A percentile compares a stretch with the other conserved stretches of the same genome.
These are phyloP conservation scores for Melangyna quadrimaculata DNA, from an alignment of 2,888 invertebrate genomes.

Conservation along the genomic window DNA sequence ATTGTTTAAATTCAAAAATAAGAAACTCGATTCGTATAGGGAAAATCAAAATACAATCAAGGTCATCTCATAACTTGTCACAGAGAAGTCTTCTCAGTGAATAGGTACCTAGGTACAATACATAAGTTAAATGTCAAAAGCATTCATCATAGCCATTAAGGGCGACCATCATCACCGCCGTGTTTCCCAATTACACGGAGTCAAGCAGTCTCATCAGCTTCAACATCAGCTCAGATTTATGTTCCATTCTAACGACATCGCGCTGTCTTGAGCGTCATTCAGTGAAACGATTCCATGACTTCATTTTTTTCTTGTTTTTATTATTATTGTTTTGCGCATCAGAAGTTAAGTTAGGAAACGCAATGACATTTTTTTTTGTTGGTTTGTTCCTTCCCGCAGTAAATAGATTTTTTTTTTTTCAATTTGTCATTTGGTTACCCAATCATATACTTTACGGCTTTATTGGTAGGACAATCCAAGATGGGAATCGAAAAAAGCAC, in stretches of 20 bases:
- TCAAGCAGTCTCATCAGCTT: conserved; percentile 18
- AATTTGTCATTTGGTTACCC: conserved; percentile 60
- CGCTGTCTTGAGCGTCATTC: conserved; percentile 1
- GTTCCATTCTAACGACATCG: conserved; percentile 25
- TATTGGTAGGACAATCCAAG: conserved; percentile 46
- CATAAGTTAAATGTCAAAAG: conserved; percentile 31
- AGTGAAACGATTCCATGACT: conserved; percentile 48
- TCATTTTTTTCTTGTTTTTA: background rate
- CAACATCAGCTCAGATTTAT: conserved; percentile 46
- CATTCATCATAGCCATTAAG: conserved; percentile 8
- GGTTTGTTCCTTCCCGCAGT: background rate
- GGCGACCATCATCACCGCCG: conserved; percentile 6
- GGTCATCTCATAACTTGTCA: background rate
- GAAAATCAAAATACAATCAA: background rate
- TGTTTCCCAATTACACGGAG: conserved; percentile 8
- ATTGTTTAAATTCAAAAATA: conserved; percentile 1
- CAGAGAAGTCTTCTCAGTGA: background rate
- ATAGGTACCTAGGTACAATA: too few relatives aligned
- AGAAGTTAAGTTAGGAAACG: conserved; percentile 9
- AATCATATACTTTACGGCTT: conserved; percentile 23
- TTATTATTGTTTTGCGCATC: background rate
- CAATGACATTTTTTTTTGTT: conserved; percentile 4
- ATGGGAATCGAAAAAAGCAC: conserved; percentile 39
- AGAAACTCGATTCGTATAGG: background rate
- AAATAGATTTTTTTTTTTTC: conserved; percentile 36